Evolutionary conservation across 23 tunicate genomes (phyloP), one percentile per base, ranked within the genome.

Genomic region (Trididemnum clinides): DNA sequence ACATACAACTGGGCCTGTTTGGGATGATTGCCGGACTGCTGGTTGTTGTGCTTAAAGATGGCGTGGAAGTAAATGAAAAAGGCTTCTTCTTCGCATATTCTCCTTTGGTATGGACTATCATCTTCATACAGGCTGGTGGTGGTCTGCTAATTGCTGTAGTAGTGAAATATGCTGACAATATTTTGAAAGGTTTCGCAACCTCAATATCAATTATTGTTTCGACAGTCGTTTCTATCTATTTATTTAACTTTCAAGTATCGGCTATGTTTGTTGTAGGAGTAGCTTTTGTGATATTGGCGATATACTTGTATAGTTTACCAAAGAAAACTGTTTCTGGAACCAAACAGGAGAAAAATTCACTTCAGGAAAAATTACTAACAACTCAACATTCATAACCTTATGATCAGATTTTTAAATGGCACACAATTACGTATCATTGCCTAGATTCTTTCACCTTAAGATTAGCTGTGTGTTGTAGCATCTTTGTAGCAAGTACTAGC

Each of bases 111-210:
- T 87, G 90, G 88, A 74, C 70, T 2, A 80, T 87, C 27, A 79
- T 95, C 20, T 73, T 78, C 36, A 84, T 71, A 34, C 91, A 92
- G 1, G 99, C 99, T 5, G 80, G 85, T 31, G 99, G 99, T 1
- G 99, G 99, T 0, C 71, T 96, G 30, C 71, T 96, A 33, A 97
- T 96, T 4, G 99, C 99, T 1, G 86, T 91, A 10, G 99, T 96
- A 12, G 94, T 91, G 39, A 88, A 88, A 38, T 91, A 96, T 50
- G 93, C 99, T 5, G 99, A 96, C 80, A 96, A 91, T 57, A 96
- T 96, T 4, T 28, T 96, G 30, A 96, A 96, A 58, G 99, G 99
- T 34, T 96, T 96, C 57, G 96, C 99, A 28, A 96, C 99, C n/a
- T 96, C 99, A 7, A 57, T 91, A 1, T 91, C 99, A n/a, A 96